A percentile compares a stretch with the other conserved stretches of the same genome.
phyloP scores from a whole-genome alignment of 2,797 vertebrate species.

The Botia kubotai region DNA sequence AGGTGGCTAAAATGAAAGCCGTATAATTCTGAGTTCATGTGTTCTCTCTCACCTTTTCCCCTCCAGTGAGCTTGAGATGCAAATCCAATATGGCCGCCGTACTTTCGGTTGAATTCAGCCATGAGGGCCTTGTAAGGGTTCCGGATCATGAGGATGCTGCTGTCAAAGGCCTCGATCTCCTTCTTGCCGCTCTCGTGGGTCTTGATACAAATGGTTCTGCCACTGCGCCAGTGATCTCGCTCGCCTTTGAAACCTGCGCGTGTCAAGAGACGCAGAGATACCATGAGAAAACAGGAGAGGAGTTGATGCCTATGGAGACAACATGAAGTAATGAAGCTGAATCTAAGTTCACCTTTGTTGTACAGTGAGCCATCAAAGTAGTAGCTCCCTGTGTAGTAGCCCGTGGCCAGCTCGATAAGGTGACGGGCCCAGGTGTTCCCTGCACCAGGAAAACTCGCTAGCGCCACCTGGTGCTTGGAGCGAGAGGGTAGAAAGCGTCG shows the following conservation, averaged over 20 bases:
- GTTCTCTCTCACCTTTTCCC: conserved; percentile 87
- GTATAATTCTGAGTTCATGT: neutral
- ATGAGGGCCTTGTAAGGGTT: conserved; percentile 98
- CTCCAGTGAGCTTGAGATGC: conserved; percentile 95
- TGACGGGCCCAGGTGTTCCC: conserved; percentile 98
- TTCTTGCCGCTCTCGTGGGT: conserved; percentile 95
- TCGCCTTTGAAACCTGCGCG: conserved; percentile 91
- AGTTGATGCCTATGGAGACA: neutral
- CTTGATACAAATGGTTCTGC: conserved; percentile 93
- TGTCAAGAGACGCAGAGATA: neutral
- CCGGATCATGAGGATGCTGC: conserved; percentile 90
- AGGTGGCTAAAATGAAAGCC: neutral
- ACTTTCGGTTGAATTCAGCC: conserved; percentile 98
- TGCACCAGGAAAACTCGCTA: conserved; percentile 94
- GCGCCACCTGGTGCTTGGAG: conserved; percentile 87
- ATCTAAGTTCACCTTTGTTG: conserved; percentile 87
- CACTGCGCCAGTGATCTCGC: conserved; percentile 93
- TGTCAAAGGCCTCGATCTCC: conserved; percentile 92
- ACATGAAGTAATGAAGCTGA: neutral
- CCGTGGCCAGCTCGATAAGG: conserved; percentile 93
- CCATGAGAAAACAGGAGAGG: neutral
- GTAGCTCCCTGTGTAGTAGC: conserved; percentile 96
- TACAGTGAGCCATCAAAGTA: conserved; percentile 98
- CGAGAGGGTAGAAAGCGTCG: conserved; percentile 87
- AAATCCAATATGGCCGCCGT: conserved; percentile 94